phyloP scores from a whole-genome alignment of 2,888 invertebrate genomes.

The Xanthorhoe designata region DNA sequence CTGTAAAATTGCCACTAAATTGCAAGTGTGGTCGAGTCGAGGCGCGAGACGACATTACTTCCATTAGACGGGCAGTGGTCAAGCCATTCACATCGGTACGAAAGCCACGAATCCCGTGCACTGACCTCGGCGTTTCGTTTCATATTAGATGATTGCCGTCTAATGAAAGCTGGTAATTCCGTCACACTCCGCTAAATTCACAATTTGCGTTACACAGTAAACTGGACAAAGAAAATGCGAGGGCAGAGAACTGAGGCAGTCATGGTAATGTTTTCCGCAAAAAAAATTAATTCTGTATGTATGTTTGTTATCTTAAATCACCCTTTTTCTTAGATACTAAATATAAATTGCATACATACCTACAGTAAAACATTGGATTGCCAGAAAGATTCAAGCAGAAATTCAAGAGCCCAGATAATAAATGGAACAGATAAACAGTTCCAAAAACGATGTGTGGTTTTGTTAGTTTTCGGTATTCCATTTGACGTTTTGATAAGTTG shows the following conservation, averaged over 20 bases:
- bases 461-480: constrained; percentile 34
- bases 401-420: constrained; percentile 41
- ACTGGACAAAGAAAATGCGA: constrained; percentile 8
- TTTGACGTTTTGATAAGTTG: constrained; percentile 26
- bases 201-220: constrained; percentile 9
- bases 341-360: constrained; percentile 22
- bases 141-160: constrained; percentile 43
- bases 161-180: constrained; percentile 33
- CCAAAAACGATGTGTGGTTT: constrained; percentile 29
- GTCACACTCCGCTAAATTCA: constrained; percentile 29
- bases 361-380: constrained; percentile 23
- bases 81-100: constrained; percentile 43
- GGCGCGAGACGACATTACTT: constrained; percentile 22
- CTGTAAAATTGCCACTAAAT: constrained; percentile 13
- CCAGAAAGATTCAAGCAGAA: constrained; percentile 26
- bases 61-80: constrained; percentile 25
- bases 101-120: constrained; percentile 40
- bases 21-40: constrained; percentile 17
- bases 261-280: no score
- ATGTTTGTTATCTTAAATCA: background rate
- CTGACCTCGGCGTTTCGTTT: constrained; percentile 45
- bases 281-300: background rate
- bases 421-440: constrained; percentile 52
- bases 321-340: background rate
- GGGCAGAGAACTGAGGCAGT: background rate